Base-by-base conservation (phyloP, 2,888 invertebrate genomes). In the Synergus laeviventris region DNA sequence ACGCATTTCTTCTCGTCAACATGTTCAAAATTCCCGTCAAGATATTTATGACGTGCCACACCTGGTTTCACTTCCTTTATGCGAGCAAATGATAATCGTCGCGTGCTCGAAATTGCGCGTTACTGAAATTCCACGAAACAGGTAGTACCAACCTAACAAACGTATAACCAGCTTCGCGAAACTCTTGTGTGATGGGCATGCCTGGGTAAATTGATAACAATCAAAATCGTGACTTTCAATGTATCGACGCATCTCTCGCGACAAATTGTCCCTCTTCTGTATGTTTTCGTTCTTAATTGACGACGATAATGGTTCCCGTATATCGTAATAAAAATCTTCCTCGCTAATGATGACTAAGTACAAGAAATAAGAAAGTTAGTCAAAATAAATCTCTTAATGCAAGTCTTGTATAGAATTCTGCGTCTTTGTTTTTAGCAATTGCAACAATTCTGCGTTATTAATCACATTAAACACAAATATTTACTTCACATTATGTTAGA, bases 41-140 rank as follows among this genome's bases (percentile, higher is more conserved):
- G 80, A 81, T 84, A 83, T 79, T 87, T 86, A 85, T 84, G 84
- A 84, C 84, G 85, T 87, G 86, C 86, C 86, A 77, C 54, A 70
- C 77, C 76, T 39, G 75, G 73, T 76, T 80, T 77, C 76, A 78
- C 76, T 81, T 78, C 59, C 82, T 83, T 83, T 82, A 83, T 81
- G 75, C 80, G 74, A 74, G 61, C 60, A 73, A 75, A 38, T 74
- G 73, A 77, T 81, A 84, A 83, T 84, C 82, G 85, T 88, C 86
- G 87, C 88, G 88, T 87, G 87, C 85, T 81, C 84, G 81, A 87
- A 87, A 88, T 88, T 87, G 84, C 82, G 77, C 82, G 81, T 85
- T 84, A 80, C 81, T 79, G 81, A 85, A 87, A 85, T 87, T 88
- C 86, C 84, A 81, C 79, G 85, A 86, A 85, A 36, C 36, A 18